A percentile compares a stretch with the other conserved stretches of the same genome.
phyloP scores from a whole-genome alignment of 2,888 invertebrate genomes.

The Unio pictorum region DNA sequence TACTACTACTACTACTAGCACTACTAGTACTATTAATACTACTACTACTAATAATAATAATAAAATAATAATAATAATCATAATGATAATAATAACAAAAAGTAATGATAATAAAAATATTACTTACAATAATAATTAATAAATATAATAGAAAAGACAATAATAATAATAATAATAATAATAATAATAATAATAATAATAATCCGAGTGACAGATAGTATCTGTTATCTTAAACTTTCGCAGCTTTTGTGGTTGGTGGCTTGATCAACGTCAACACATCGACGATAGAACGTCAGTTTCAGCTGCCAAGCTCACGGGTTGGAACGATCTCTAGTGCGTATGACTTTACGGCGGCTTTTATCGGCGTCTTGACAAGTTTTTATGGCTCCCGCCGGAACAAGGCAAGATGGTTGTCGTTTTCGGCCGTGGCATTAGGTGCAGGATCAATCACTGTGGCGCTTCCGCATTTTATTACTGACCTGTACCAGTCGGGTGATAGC shows the following conservation, averaged over 20 bases:
- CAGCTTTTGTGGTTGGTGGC: constrained; percentile 66
- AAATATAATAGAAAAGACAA: too few relatives aligned
- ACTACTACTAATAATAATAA: too few relatives aligned
- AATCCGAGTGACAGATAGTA: too few relatives aligned
- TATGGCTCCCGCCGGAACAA: constrained; percentile 66
- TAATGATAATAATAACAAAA: too few relatives aligned
- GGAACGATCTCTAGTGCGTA: constrained; percentile 63
- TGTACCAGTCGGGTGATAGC: constrained; percentile 73
- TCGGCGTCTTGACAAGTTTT: constrained; percentile 56
- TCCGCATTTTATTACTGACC: constrained; percentile 84
- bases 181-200: too few relatives aligned
- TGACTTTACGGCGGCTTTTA: constrained; percentile 62
- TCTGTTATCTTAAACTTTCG: too few relatives aligned
- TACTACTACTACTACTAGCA: too few relatives aligned
- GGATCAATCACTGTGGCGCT: constrained; percentile 82
- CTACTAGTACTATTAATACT: too few relatives aligned
- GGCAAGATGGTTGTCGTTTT: constrained; percentile 81
- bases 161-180: too few relatives aligned
- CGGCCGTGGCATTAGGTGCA: constrained; percentile 81
- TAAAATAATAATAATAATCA: too few relatives aligned
- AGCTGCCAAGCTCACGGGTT: constrained; percentile 57
- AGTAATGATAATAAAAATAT: too few relatives aligned
- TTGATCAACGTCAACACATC: constrained; percentile 65
- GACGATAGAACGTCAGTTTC: constrained; percentile 64
- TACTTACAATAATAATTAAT: too few relatives aligned